Percentiles rank a stretch among this genome's conserved stretches.
Evolutionary conservation across 2,888 invertebrate species (phyloP).

Genomic region (Salticus scenicus): DNA sequence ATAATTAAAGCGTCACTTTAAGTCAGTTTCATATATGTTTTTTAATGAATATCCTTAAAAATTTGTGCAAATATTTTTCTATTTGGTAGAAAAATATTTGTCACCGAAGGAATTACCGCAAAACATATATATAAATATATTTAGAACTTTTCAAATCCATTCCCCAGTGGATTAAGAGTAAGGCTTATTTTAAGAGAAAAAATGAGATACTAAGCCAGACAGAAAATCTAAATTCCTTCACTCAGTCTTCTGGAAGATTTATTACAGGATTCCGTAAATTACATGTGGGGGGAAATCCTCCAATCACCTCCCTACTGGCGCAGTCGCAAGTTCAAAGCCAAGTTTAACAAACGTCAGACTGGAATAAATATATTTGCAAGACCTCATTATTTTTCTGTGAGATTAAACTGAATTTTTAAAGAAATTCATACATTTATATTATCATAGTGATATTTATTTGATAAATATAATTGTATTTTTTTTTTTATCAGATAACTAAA

Average conservation of each 20-base stretch:
- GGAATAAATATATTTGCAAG: not conserved
- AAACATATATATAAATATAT: too few species aligned
- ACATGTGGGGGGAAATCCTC: not conserved
- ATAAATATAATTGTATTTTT: not conserved
- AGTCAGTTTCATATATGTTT: too few species aligned
- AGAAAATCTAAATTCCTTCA: not conserved
- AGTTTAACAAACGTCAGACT: not conserved
- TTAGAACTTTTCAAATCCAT: too few species aligned
- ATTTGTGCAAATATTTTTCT: too few species aligned
- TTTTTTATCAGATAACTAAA: not conserved
- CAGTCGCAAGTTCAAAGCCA: slow-evolving; percentile 5
- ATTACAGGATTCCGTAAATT: not conserved
- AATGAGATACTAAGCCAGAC: not conserved
- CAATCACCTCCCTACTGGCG: slow-evolving; percentile 5
- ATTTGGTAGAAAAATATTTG: too few species aligned
- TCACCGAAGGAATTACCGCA: too few species aligned
- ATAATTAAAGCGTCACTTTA: too few species aligned
- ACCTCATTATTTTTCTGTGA: not conserved
- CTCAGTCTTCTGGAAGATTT: not conserved
- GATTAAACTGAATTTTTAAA: not conserved
- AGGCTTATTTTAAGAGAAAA: slow-evolving; percentile 1
- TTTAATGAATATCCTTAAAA: too few species aligned
- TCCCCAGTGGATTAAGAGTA: not conserved
- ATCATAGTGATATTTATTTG: not conserved
- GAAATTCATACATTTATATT: not conserved